These are phyloP conservation scores for Tringa solitaria DNA, from an alignment of 2,113 vertebrate species.

Conservation along the genomic window DNA sequence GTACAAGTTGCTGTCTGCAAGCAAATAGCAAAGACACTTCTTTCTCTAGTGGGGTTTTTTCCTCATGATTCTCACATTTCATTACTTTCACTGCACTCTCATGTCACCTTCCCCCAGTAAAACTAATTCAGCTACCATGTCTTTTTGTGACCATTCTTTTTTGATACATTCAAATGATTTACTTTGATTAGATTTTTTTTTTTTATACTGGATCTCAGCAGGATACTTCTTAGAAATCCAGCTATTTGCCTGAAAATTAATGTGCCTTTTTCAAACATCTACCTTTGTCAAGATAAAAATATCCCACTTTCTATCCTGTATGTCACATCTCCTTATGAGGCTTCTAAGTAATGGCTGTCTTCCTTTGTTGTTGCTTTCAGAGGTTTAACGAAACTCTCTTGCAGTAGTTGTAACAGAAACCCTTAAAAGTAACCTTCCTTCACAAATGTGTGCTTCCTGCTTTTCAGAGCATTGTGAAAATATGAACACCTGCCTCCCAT, in stretches of 20 bases:
- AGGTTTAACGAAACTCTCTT: neutral
- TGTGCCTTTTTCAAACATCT: neutral
- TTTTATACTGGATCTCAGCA: neutral
- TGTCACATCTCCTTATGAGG: neutral
- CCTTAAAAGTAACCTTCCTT: neutral
- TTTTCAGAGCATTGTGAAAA: neutral
- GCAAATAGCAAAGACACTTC: neutral
- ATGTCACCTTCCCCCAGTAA: neutral
- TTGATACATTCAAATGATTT: neutral
- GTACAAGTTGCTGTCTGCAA: neutral
- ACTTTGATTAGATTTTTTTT: neutral
- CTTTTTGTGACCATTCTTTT: neutral
- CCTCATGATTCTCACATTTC: neutral
- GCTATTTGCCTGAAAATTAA: neutral
- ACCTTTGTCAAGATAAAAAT: constrained; percentile 14
- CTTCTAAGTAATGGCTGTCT: neutral
- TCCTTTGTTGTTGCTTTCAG: neutral
- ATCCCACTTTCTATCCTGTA: neutral
- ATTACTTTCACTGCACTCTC: neutral
- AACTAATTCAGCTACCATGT: neutral
- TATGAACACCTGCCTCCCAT: neutral
- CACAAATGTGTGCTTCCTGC: neutral
- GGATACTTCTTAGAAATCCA: neutral
- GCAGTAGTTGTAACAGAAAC: neutral
- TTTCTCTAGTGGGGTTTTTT: neutral